Base-by-base conservation (phyloP, 2,888 invertebrate species). In the Cheilosia pagana region DNA sequence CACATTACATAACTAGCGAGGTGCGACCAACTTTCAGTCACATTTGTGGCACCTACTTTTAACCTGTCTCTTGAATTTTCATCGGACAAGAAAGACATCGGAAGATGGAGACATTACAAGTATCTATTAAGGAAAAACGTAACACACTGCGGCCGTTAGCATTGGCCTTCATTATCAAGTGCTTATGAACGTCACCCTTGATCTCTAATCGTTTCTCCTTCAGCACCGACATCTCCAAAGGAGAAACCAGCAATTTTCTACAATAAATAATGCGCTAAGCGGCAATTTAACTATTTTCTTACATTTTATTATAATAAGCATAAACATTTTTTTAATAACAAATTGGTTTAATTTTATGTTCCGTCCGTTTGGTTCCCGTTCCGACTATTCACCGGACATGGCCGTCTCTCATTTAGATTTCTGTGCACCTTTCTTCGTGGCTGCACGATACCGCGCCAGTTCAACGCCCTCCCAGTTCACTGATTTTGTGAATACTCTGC, bases 401-500 rank as follows among this genome's bases (percentile, higher is more conserved):
- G 19, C 16, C 14, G 23, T 92, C 87, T 93, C 91, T 93, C 90
- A 91, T 52, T n/a, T n/a, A n/a, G n/a, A n/a, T n/a, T 89, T 89
- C 87, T 91, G 89, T 89, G 87, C 5, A 89, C 81, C 78, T 43
- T 68, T 60, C 60, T 89, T 87, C 59, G 91, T 85, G 63, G 88
- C 89, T 7, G 90, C 87, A 90, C 91, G 90, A 87, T 95, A 95
- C 41, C 88, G 89, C 48, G 91, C 89, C 74, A 95, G 90, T 91
- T 95, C 95, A 79, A 93, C 91, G 62, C 94, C 94, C 92, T 95
- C 95, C 96, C 95, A 96, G 88, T 91, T 87, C 39, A 89, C 86
- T 78, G 90, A 88, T 86, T 92, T 92, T 23, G 93, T 87, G 86
- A 93, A 92, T 67, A 91, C 88, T 39, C 94, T 92, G 87, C 90